Conservation (phyloP, 1,140 invertebrate species). For the Planococcus citri region DNA sequence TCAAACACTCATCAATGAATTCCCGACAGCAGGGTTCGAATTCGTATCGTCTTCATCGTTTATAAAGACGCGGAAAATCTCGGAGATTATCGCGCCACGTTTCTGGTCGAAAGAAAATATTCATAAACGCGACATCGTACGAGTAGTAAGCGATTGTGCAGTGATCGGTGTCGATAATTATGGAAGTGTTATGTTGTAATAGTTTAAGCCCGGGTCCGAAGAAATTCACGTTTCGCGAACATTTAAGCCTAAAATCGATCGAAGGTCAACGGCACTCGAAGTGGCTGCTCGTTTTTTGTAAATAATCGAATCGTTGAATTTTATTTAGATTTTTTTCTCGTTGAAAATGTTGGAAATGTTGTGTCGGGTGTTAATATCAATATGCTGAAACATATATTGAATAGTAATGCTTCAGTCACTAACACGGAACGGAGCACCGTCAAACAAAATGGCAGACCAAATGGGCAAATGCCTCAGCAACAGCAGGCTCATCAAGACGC, state of each 20-base stretch:
- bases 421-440: background rate
- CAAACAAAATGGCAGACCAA: background rate
- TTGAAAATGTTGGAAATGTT: background rate
- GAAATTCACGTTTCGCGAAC: background rate
- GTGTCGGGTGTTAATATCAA: background rate
- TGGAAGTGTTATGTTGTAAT: background rate
- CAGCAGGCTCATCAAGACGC: background rate
- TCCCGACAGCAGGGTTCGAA: too few relatives aligned
- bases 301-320: too few relatives aligned
- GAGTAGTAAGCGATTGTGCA: background rate
- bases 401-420: background rate
- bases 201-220: background rate
- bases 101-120: too few relatives aligned
- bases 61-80: too few relatives aligned
- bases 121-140: too few relatives aligned
- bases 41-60: too few relatives aligned
- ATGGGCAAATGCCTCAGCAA: background rate
- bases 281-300: too few relatives aligned
- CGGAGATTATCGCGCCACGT: too few relatives aligned
- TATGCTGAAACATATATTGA: slow-evolving; percentile 12
- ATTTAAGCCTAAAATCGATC: too few relatives aligned
- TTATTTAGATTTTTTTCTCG: background rate
- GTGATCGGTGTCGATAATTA: background rate
- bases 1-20: too few relatives aligned
- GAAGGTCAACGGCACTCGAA: too few relatives aligned